Percentiles rank a stretch among this genome's conserved stretches.
Conservation (phyloP, 1,140 invertebrate species). For the Drosophila pruinosa region DNA sequence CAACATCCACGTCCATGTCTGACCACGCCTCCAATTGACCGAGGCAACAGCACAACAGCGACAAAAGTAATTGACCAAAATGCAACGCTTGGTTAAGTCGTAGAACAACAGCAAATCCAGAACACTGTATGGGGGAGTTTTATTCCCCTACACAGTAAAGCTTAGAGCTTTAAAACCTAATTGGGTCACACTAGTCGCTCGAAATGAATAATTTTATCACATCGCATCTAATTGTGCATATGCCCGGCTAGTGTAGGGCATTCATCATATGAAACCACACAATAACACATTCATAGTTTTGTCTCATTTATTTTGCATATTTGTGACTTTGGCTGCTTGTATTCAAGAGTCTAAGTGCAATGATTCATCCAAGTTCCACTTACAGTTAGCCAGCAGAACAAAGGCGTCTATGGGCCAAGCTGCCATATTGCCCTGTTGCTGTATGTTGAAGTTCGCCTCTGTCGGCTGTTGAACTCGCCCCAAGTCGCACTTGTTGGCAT, state of each 20-base stretch:
- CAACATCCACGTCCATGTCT: constrained; percentile 4
- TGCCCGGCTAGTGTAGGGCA: neutral
- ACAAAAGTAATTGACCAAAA: constrained; percentile 75
- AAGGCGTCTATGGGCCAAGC: constrained; percentile 47
- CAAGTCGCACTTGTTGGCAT: neutral
- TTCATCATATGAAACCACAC: neutral
- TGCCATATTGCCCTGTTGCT: constrained; percentile 1
- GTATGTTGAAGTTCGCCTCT: constrained; percentile 60
- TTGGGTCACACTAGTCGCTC: neutral
- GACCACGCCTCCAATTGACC: constrained; percentile 56
- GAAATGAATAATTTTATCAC: neutral
- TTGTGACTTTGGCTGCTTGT: constrained; percentile 20
- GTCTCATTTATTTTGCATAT: constrained; percentile 32
- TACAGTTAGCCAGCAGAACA: constrained; percentile 32
- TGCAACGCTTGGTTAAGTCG: constrained; percentile 62
- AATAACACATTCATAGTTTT: constrained; percentile 24
- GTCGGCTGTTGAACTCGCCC: constrained; percentile 51
- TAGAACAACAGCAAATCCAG: constrained; percentile 35
- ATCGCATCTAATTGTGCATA: neutral
- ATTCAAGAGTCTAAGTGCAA: constrained; percentile 5
- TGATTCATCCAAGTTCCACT: constrained; percentile 33
- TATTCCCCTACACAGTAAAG: neutral
- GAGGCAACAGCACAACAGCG: constrained; percentile 27
- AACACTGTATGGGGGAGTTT: neutral
- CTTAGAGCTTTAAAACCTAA: neutral